Base-by-base conservation (phyloP, 1,140 invertebrate genomes). In the Dreissena polymorpha region DNA sequence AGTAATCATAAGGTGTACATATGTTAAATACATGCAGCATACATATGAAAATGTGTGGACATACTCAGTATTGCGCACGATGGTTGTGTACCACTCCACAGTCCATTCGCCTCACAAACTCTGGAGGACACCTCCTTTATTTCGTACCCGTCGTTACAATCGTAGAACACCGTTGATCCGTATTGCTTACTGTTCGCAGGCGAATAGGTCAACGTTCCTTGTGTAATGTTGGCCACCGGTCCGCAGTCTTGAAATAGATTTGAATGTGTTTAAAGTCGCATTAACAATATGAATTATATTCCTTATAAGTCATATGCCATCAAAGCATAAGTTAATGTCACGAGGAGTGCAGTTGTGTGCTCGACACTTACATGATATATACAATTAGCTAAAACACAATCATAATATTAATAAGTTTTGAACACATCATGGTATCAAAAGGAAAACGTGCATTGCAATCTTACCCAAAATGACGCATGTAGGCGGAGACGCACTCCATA, bases 11-110 rank as follows among this genome's bases (percentile, higher is more conserved):
- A 39, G 2, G 39, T n/a, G 8, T 39, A 39, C 2, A 39, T 39
- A 39, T 39, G 39, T 39, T 39, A 39, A 39, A 39, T 39, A 39
- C n/a, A n/a, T n/a, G n/a, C n/a, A n/a, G n/a, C 39, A 39, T 39
- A 39, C 2, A 39, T 39, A 39, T 39, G 8, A 2, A 39, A 2
- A 21, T 51, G 10, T 39, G 2, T 8, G 39, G 39, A 51, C 63
- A 16, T 79, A 79, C 77, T 55, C 23, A 70, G 50, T 16, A 79
- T 80, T 29, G 68, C 49, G 25, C 78, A 80, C 10, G 69, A 53
- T n/a, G 78, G 78, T 53, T 80, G 68, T 2, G 53, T 50, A 27
- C 67, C 69, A 64, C 69, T 65, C 78, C 78, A 80, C n/a, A 18
- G 10, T 13, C 78, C 78, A 8, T 13, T 51, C 23, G 53, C 53